Percentiles rank a stretch among this genome's conserved stretches.
Conservation (phyloP, 1,140 invertebrate species). For the Andricus grossulariae region DNA sequence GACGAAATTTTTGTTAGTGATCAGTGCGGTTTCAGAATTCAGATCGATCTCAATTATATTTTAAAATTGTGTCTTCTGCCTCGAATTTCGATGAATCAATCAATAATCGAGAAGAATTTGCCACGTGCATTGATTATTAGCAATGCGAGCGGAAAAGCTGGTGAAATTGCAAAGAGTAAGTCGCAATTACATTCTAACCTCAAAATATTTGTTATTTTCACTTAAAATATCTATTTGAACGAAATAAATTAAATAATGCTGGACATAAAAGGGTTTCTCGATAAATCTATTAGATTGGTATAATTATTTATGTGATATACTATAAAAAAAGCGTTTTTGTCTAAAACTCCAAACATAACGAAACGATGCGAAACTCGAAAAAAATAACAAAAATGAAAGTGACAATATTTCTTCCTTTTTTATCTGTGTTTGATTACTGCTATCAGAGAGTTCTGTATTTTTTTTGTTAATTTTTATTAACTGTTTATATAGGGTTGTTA, state of each 20-base stretch:
- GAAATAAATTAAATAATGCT: too few relatives aligned
- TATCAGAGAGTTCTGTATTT: too few relatives aligned
- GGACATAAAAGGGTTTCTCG: too few relatives aligned
- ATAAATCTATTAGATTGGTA: neutral
- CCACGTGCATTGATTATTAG: slow-evolving; percentile 65
- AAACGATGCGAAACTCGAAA: too few relatives aligned
- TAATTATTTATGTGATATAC: slow-evolving; percentile 24
- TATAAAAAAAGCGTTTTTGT: slow-evolving; percentile 4
- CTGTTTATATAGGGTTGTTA: too few relatives aligned
- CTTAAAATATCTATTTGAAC: too few relatives aligned
- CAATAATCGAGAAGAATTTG: slow-evolving; percentile 56
- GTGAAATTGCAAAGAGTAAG: slow-evolving; percentile 68
- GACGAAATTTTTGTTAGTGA: too few relatives aligned
- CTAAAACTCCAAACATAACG: too few relatives aligned
- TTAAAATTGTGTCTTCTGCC: neutral
- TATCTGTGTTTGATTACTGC: too few relatives aligned
- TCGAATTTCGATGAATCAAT: slow-evolving; percentile 12
- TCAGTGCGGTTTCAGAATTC: too few relatives aligned
- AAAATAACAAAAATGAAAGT: too few relatives aligned
- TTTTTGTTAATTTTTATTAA: neutral
- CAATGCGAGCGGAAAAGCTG: slow-evolving; percentile 59
- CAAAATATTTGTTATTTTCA: neutral
- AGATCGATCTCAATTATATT: slow-evolving; percentile 19
- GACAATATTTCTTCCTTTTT: too few relatives aligned
- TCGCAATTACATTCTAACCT: slow-evolving; percentile 36